A percentile compares a stretch with the other conserved stretches of the same genome.
These are phyloP conservation scores for Sebastes hopkinsi DNA, from an alignment of 2,797 vertebrate species.

Conservation along the genomic window DNA sequence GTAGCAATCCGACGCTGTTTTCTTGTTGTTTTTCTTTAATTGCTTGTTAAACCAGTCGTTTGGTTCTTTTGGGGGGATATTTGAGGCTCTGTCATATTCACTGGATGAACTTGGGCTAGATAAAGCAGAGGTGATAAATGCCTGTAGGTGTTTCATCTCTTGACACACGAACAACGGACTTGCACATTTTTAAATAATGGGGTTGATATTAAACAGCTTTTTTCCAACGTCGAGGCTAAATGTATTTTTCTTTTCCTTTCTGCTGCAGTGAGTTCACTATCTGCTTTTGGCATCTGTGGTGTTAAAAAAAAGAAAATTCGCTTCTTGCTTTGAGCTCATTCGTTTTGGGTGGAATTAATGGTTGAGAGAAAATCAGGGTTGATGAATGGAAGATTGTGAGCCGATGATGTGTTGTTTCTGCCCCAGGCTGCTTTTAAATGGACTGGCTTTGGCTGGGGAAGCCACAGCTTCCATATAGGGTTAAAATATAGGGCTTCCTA, in stretches of 20 bases:
- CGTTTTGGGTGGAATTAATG: conserved; percentile 56
- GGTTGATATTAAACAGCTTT: conserved; percentile 88
- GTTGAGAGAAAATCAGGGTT: conserved; percentile 54
- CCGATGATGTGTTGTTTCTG: conserved; percentile 65
- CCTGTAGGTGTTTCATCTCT: conserved; percentile 95
- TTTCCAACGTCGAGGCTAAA: conserved; percentile 76
- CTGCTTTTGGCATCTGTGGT: conserved; percentile 42
- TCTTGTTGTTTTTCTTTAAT: conserved; percentile 59
- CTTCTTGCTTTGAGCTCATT: conserved; percentile 32
- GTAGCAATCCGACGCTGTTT: conserved; percentile 73
- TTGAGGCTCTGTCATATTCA: conserved; percentile 77
- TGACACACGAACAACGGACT: conserved; percentile 91
- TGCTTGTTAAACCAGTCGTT: conserved; percentile 39
- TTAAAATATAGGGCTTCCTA: conserved; percentile 50
- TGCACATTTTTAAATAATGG: conserved; percentile 96
- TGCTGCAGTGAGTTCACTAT: conserved; percentile 21
- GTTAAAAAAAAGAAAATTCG: conserved; percentile 1
- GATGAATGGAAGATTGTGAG: conserved; percentile 68
- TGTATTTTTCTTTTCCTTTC: conserved; percentile 52
- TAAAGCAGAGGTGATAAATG: conserved; percentile 93
- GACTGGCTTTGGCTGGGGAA: conserved; percentile 53
- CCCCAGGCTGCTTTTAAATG: conserved; percentile 64
- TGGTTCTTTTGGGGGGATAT: conserved; percentile 21
- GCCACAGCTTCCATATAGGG: conserved; percentile 40
- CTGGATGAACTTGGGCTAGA: conserved; percentile 95